A percentile compares a stretch with the other conserved stretches of the same genome.
Conservation (phyloP, 1,140 invertebrate species). For the Drosophila sturtevanti region DNA sequence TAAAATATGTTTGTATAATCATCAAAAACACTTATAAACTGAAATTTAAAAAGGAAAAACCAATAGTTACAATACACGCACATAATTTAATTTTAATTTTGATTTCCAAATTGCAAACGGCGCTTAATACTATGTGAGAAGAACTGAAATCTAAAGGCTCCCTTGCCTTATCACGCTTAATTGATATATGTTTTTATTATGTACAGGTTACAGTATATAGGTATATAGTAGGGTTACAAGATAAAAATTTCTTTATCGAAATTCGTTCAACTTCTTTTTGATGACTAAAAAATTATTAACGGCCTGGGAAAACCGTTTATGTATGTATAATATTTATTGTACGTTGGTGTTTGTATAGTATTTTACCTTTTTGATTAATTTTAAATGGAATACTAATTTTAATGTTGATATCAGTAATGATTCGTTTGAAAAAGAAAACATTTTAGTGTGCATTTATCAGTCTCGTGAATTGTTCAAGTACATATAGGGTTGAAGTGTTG, state of each 20-base stretch:
- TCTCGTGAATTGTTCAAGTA: neutral
- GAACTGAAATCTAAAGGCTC: neutral
- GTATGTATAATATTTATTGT: slow-evolving; percentile 15
- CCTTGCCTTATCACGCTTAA: slow-evolving; percentile 34
- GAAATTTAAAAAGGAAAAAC: neutral
- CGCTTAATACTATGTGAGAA: slow-evolving; percentile 6
- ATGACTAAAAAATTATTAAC: neutral
- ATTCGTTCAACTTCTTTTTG: slow-evolving; percentile 27
- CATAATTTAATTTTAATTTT: neutral
- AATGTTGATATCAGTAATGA: neutral
- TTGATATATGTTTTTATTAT: slow-evolving; percentile 14
- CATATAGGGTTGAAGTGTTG: neutral
- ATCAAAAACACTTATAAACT: neutral
- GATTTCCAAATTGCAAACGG: slow-evolving; percentile 18
- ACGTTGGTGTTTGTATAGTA: neutral
- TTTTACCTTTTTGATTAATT: slow-evolving; percentile 1
- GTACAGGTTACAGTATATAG: slow-evolving; percentile 6
- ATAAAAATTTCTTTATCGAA: slow-evolving; percentile 21
- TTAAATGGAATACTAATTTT: neutral
- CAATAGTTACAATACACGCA: neutral
- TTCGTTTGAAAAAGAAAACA: neutral
- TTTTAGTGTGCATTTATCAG: neutral
- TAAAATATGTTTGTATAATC: neutral
- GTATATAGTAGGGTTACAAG: neutral
- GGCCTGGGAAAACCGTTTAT: neutral